These are phyloP conservation scores for Dendroctonus valens DNA, from an alignment of 1,140 invertebrate species.

Conservation along the genomic window DNA sequence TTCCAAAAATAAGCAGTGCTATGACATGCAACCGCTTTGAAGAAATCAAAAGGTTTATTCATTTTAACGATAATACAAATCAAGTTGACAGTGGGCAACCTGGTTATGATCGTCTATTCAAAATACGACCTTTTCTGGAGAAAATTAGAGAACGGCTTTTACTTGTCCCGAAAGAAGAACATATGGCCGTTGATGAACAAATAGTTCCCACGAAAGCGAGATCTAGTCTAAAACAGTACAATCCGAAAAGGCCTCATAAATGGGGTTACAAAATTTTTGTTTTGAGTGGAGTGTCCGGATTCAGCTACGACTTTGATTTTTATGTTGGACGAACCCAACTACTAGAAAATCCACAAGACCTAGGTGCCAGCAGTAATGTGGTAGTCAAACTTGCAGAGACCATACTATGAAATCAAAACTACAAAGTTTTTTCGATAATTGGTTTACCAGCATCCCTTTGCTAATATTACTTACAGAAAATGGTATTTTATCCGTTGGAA, in stretches of 20 bases:
- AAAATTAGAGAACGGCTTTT: slow-evolving; percentile 36
- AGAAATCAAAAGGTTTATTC: slow-evolving; percentile 6
- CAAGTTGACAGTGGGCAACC: neutral
- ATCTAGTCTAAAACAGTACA: slow-evolving; percentile 49
- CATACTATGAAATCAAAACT: neutral
- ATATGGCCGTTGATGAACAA: slow-evolving; percentile 46
- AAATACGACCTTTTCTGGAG: slow-evolving; percentile 40
- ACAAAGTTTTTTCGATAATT: neutral
- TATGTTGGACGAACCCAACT: slow-evolving; percentile 35
- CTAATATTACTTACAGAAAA: no score
- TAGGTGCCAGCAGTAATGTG: neutral
- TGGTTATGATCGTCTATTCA: slow-evolving; percentile 33
- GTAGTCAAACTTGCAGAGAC: neutral
- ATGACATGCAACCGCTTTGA: slow-evolving; percentile 3
- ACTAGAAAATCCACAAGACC: neutral
- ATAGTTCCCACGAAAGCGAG: slow-evolving; percentile 50
- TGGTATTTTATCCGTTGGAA: no score
- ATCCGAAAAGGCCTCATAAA: slow-evolving; percentile 51
- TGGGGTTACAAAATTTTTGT: slow-evolving; percentile 51
- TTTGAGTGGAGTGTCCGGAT: slow-evolving; percentile 44
- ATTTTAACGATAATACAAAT: slow-evolving; percentile 6
- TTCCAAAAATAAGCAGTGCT: neutral
- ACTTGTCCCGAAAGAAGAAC: slow-evolving; percentile 42
- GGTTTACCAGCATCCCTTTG: no score
- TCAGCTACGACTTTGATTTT: slow-evolving; percentile 51